These are phyloP conservation scores for Euwallacea fornicatus DNA, from an alignment of 1,140 invertebrate genomes.

Conservation along the genomic window DNA sequence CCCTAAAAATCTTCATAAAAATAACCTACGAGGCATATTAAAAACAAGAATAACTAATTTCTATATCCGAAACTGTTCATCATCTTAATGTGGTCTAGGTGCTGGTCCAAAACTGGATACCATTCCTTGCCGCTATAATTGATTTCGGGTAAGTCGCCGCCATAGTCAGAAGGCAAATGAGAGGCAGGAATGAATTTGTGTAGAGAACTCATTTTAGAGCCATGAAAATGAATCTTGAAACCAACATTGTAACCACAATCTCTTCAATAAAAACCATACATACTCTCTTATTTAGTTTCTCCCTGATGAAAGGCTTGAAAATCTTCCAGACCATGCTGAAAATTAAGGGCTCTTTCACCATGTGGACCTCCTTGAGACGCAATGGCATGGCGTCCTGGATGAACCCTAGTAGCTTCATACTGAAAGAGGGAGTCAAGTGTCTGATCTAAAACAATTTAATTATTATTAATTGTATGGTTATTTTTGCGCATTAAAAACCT, in stretches of 20 bases:
- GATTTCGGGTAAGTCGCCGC: conserved; percentile 71
- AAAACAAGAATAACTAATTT: not conserved
- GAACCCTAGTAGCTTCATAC: conserved; percentile 72
- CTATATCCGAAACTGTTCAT: conserved; percentile 64
- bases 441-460: conserved; percentile 24
- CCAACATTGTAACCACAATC: conserved; percentile 10
- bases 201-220: conserved; percentile 67
- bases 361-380: conserved; percentile 85
- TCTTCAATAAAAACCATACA: conserved; percentile 44
- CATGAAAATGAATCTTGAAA: conserved; percentile 75
- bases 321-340: conserved; percentile 87
- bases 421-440: conserved; percentile 65
- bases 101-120: conserved; percentile 67
- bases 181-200: conserved; percentile 69
- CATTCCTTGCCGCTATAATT: conserved; percentile 73
- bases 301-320: conserved; percentile 83
- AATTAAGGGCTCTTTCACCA: conserved; percentile 86
- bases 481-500: conserved; percentile 49
- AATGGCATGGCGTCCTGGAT: conserved; percentile 88
- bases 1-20: no score
- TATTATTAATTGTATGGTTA: not conserved
- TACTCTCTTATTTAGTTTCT: conserved; percentile 81
- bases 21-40: no score
- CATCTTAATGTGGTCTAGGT: conserved; percentile 64
- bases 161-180: conserved; percentile 74